These are phyloP conservation scores for Melipona bicolor DNA, from an alignment of 2,888 invertebrate genomes.

Conservation along the genomic window DNA sequence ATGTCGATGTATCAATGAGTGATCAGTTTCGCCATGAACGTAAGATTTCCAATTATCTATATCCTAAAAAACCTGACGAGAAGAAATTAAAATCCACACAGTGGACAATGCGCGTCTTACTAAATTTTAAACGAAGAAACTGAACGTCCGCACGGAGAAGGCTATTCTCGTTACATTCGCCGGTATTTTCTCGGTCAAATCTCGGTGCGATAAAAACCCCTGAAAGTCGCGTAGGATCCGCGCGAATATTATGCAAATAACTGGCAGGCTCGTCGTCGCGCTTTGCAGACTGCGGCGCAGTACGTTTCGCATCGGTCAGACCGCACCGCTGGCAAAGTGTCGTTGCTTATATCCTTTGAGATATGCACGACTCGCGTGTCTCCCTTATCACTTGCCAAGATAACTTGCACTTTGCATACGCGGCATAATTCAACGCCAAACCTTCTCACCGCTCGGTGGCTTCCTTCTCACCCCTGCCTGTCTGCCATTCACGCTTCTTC, in stretches of 20 bases:
- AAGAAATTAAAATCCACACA: no score
- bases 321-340: slow-evolving; percentile 74
- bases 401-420: slow-evolving; percentile 83
- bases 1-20: no score
- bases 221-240: not conserved
- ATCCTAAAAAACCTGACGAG: no score
- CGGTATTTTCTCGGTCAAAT: slow-evolving; percentile 10
- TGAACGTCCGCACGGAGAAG: no score
- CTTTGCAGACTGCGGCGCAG: slow-evolving; percentile 12
- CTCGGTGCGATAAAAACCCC: slow-evolving; percentile 16
- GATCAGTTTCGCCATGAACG: no score
- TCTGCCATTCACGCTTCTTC: slow-evolving; percentile 10
- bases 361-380: slow-evolving; percentile 82
- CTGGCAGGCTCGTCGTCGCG: slow-evolving; percentile 22
- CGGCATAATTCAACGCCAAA: slow-evolving; percentile 82
- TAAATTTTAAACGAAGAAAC: no score
- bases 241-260: slow-evolving; percentile 75
- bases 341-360: slow-evolving; percentile 80
- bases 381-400: slow-evolving; percentile 82
- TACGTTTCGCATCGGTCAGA: slow-evolving; percentile 55
- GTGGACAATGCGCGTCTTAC: no score
- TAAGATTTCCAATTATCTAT: no score
- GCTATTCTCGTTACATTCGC: not conserved
- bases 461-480: slow-evolving; percentile 47
- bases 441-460: slow-evolving; percentile 47